Evolutionary conservation across 2,113 vertebrate genomes (phyloP), one percentile per base, ranked within the genome.

Genomic region (Periophthalmodon schlosseri): DNA sequence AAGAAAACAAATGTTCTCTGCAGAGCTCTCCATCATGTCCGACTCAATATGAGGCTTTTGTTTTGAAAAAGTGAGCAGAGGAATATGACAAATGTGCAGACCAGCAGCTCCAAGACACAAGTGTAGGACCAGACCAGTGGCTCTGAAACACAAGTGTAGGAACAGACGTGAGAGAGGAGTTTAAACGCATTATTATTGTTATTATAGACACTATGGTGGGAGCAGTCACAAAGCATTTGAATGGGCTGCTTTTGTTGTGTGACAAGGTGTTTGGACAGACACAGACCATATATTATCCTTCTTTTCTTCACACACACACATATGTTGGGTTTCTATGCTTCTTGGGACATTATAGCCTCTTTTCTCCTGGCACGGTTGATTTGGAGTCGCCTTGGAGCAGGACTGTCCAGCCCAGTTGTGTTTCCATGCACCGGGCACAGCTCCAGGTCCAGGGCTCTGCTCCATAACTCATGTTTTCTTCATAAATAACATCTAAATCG

Each of bases 21-120:
- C 16, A n/a, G 50, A 46, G 70, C 69, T 0, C 65, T 72, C 67
- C 46, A 11, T 84, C 74, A 74, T 57, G 64, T 79, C 76, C 13
- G 15, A 49, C 13, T 76, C 20, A 44, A 67, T 52, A 50, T 23
- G 4, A 13, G 20, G 57, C 34, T 73, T 74, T 76, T 20, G 72
- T 77, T 82, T 68, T 63, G 7, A 4, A 15, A 9, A 18, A 15
- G 57, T 20, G 21, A 39, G 24, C n/a, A 6, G 52, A 61, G 65
- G 18, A 47, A 68, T 60, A 64, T 64, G 12, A 50, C 57, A 23
- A 15, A 56, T 56, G 52, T 20, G 16, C 49, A 24, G 56, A 13
- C 10, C 11, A 57, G 54, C 9, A 11, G n/a, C 9, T 57, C 3
- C n/a, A 23, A 12, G 23, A 13, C n/a, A 15, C 12, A 3, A 5